A percentile compares a stretch with the other conserved stretches of the same genome.
These are phyloP conservation scores for Gorsachius magnificus DNA, from an alignment of 2,797 vertebrate species.

Conservation along the genomic window DNA sequence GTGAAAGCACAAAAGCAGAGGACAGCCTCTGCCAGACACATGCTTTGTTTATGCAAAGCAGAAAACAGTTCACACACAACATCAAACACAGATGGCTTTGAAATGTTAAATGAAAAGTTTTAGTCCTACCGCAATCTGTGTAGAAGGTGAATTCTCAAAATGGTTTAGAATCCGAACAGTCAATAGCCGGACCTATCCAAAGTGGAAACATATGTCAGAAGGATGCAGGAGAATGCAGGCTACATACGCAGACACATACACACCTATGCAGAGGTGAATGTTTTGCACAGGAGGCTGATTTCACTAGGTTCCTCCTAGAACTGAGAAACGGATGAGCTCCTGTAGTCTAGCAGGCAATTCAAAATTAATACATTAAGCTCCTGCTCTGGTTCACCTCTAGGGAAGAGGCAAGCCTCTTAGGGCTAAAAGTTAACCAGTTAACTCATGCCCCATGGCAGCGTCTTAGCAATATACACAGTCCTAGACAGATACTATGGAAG, in stretches of 20 bases:
- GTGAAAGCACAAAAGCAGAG: not conserved
- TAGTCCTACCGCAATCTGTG: constrained; percentile 79
- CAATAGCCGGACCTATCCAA: constrained; percentile 87
- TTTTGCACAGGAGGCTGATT: not conserved
- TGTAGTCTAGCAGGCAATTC: not conserved
- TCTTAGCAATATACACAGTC: not conserved
- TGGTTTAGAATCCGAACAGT: constrained; percentile 91
- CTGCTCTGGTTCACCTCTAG: not conserved
- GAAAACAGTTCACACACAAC: not conserved
- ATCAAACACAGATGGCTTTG: not conserved
- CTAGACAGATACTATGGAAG: not conserved
- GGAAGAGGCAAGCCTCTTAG: not conserved
- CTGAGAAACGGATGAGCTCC: not conserved
- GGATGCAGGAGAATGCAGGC: not conserved
- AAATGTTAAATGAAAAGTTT: not conserved
- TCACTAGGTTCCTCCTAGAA: not conserved
- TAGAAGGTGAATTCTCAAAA: constrained; percentile 83
- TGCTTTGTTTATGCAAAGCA: not conserved
- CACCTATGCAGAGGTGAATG: not conserved
- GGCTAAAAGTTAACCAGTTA: not conserved
- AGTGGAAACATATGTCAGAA: constrained; percentile 18
- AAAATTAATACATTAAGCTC: not conserved
- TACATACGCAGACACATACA: not conserved
- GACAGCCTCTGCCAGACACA: not conserved
- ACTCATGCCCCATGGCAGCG: not conserved